Evolutionary conservation across 2,888 invertebrate genomes (phyloP), one percentile per base, ranked within the genome.

Genomic region (Heliconius erato): DNA sequence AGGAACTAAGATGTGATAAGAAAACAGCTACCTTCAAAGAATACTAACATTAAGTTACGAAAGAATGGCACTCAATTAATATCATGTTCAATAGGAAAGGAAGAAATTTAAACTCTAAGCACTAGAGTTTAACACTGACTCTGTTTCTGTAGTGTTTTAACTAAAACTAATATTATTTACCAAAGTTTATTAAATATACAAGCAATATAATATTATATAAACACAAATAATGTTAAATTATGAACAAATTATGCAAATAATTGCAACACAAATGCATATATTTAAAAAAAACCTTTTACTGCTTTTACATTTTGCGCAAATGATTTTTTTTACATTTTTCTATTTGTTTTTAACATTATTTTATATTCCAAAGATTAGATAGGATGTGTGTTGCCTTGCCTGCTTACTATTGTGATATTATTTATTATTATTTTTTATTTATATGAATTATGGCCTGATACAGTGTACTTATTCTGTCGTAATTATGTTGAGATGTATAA

Each of bases 401-500:
- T 59, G 40, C 79, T 32, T 40, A 80, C 74, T 79, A 82, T 85
- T 87, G 87, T 87, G 87, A 87, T 87, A 87, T 86, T 86, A 84
- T 85, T 80, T 32, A n/a, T 76, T n/a, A 19, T 74, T 76, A 49
- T 63, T 67, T 63, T 67, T 78, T 49, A 28, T 78, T 67, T 67
- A 49, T 78, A 68, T 54, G 49, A 6, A 54, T 23, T 23, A 54
- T 28, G 28, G 28, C 23, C 32, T 32, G 40, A 59, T 44, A 16
- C 11, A 76, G 26, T 76, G 12, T 59, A 76, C 63, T 76, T 63
- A 59, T 76, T 76, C 35, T 35, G 14, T 35, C 26, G 83, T 83
- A 80, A 63, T 76, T 81, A 67, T 44, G 19, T 54, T 23, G 54
- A 49, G 32, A 79, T 71, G 28, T 80, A 59, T 74, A 28, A 12